Conservation (phyloP, 2,888 invertebrate genomes). For the Andricus quercusramuli region DNA sequence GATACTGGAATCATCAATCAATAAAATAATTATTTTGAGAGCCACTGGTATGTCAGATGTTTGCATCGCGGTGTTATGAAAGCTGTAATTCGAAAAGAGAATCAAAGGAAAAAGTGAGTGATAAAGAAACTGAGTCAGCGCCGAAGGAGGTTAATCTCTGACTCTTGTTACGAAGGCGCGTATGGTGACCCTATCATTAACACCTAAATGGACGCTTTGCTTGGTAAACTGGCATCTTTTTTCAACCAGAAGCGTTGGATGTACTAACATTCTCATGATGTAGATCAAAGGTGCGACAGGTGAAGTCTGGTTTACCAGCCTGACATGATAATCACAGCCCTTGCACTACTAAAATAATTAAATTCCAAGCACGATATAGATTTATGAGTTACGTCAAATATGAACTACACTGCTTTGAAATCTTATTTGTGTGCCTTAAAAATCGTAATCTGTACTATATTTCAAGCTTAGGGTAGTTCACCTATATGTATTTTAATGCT, state of each 20-base stretch:
- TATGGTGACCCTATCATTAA: constrained; percentile 74
- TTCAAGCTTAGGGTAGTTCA: neutral
- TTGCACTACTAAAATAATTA: constrained; percentile 72
- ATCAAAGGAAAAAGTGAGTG: constrained; percentile 14
- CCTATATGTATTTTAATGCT: neutral
- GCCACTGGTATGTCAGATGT: constrained; percentile 23
- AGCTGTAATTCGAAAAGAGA: constrained; percentile 37
- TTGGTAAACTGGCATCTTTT: constrained; percentile 37
- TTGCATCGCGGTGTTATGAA: constrained; percentile 4
- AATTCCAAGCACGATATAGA: constrained; percentile 65
- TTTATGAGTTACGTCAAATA: constrained; percentile 43
- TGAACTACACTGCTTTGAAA: neutral
- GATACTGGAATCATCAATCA: neutral
- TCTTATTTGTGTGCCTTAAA: neutral
- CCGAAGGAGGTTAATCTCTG: constrained; percentile 51
- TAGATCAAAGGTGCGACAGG: constrained; percentile 71
- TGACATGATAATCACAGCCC: constrained; percentile 75
- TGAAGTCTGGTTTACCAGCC: constrained; percentile 74
- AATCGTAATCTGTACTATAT: neutral
- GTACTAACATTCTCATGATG: constrained; percentile 50
- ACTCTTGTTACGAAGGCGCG: constrained; percentile 68
- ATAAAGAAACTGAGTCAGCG: constrained; percentile 28
- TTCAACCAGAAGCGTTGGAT: constrained; percentile 37
- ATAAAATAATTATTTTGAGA: constrained; percentile 25
- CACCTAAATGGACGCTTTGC: constrained; percentile 70